Evolutionary conservation across 2,113 vertebrate genomes (phyloP).

Genomic region (Neolamprologus hecqui): DNA sequence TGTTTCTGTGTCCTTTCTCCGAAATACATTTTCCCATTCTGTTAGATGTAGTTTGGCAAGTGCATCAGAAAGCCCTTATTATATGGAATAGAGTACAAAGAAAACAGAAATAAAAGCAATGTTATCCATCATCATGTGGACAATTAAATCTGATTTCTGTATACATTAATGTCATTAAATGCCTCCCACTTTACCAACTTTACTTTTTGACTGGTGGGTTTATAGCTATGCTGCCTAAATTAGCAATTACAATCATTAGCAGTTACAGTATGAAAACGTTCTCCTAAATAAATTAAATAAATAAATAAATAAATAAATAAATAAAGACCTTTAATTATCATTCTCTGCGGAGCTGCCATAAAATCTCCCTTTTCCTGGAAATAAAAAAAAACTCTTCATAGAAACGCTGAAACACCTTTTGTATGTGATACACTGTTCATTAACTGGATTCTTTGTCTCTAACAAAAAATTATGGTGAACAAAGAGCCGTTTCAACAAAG

Average conservation of each 20-base stretch:
- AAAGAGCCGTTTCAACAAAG: background rate
- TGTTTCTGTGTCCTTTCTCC: background rate
- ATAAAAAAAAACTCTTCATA: background rate
- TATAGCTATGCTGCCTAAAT: background rate
- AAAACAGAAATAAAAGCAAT: background rate
- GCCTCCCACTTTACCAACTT: background rate
- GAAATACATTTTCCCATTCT: background rate
- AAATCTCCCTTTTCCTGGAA: background rate
- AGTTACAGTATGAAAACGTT: background rate
- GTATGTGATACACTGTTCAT: background rate
- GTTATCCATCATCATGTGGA: background rate
- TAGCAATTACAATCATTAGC: background rate
- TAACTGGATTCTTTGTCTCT: background rate
- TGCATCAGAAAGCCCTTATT: background rate
- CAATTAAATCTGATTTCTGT: background rate
- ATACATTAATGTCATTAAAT: background rate
- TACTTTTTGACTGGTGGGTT: background rate
- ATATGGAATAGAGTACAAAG: background rate
- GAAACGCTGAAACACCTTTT: background rate
- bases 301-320: background rate
- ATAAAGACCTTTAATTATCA: background rate
- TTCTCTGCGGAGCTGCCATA: background rate
- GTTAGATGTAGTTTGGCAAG: background rate
- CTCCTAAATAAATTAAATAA: background rate
- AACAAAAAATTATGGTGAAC: conserved; percentile 8